Percentiles rank a stretch among this genome's conserved stretches.
phyloP scores from a whole-genome alignment of 2,888 invertebrate genomes.

The Drosophila mettleri region DNA sequence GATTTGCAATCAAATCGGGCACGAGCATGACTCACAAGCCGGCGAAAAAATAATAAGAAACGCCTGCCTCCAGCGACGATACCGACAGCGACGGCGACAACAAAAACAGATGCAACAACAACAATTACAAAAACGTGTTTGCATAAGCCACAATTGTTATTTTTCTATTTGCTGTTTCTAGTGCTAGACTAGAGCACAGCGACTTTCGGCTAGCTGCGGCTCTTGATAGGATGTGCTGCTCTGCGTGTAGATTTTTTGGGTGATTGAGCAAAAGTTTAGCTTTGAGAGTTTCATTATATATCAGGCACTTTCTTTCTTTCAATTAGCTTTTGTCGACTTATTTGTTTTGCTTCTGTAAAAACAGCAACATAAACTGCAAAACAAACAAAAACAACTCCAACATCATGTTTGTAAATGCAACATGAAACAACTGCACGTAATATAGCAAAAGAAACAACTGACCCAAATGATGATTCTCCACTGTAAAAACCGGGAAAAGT shows the following conservation, averaged over 20 bases:
- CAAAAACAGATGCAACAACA: slow-evolving; percentile 19
- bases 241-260: slow-evolving; percentile 29
- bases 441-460: slow-evolving; percentile 33
- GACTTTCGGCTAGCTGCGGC: slow-evolving; percentile 7
- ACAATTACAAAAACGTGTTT: slow-evolving; percentile 64
- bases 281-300: slow-evolving; percentile 11
- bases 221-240: slow-evolving; percentile 26
- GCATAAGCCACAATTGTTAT: slow-evolving; percentile 66
- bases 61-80: slow-evolving; percentile 60
- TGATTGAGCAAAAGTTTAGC: slow-evolving; percentile 47
- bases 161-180: slow-evolving; percentile 30
- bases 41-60: slow-evolving; percentile 69
- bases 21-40: slow-evolving; percentile 70
- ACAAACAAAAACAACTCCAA: slow-evolving; percentile 19
- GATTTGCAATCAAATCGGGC: slow-evolving; percentile 76
- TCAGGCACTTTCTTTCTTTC: slow-evolving; percentile 27
- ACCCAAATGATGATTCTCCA: slow-evolving; percentile 37
- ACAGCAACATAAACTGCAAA: slow-evolving; percentile 36
- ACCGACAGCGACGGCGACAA: slow-evolving; percentile 14
- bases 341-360: slow-evolving; percentile 38
- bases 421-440: slow-evolving; percentile 31
- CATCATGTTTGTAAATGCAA: slow-evolving; percentile 23
- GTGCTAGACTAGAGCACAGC: slow-evolving; percentile 48
- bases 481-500: slow-evolving; percentile 33
- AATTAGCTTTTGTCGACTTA: slow-evolving; percentile 42